Evolutionary conservation across 2,797 vertebrate species (phyloP), one percentile per base, ranked within the genome.

Genomic region (Aselliscus stoliczkanus): DNA sequence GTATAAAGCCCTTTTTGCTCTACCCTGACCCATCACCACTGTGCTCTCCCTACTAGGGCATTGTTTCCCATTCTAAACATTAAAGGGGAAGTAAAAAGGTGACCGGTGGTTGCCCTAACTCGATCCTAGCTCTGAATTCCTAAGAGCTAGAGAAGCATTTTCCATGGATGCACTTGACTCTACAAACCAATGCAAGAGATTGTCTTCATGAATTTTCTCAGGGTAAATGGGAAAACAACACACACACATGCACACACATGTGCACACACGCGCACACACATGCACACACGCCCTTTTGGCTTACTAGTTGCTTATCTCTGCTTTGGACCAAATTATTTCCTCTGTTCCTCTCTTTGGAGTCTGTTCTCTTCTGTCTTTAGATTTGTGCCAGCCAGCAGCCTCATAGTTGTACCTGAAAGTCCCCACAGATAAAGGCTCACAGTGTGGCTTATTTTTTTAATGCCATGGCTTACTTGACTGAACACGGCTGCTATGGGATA

Each of bases 301-400:
- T 92, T 67, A 42, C 47, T 80, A 93, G 42, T 77, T 75, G 70
- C 20, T 70, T 77, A 25, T 89, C 44, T 95, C 60, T 96, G 67
- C 64, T 37, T 64, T 85, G 62, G 42, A 85, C 62, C 44, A 67
- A 21, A 70, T 64, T 54, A 54, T 37, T 34, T 67, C 15, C 31
- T 73, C 14, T 50, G 4, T 62, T 70, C 52, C 31, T 94, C 11
- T 21, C 18, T 67, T 70, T 44, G 27, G 25, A 80, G 65, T 3
- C 7, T 62, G 13, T 4, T 77, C 1, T 23, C n/a, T 64, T 42
- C 14, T 69, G 44, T 69, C 15, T 56, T 56, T 42, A 42, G 64
- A 60, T 77, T 76, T 84, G 39, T 62, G 34, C 25, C n/a, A 75
- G 4, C 29, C 27, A 70, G 10, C 15, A 83, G 23, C 15, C 67